Percentiles rank a stretch among this genome's conserved stretches.
These are phyloP conservation scores for Oscheius sp. DNA, from an alignment of 2,888 invertebrate genomes.

Conservation along the genomic window DNA sequence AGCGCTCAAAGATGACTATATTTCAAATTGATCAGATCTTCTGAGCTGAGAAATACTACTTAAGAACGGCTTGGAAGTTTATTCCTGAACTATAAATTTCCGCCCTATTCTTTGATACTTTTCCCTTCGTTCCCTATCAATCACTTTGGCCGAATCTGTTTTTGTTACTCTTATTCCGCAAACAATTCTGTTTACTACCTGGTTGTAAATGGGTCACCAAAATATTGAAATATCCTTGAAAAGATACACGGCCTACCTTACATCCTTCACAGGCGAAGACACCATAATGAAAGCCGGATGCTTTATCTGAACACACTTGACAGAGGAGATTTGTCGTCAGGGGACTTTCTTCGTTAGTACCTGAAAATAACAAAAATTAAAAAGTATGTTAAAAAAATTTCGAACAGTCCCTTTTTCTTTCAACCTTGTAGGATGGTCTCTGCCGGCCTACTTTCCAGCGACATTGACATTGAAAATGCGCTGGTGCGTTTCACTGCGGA, in stretches of 20 bases:
- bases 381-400: conserved; percentile 7
- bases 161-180: no score
- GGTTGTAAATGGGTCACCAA: no score
- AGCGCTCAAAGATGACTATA: no score
- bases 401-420: not conserved
- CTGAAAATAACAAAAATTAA: conserved; percentile 25
- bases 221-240: no score
- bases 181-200: no score
- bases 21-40: no score
- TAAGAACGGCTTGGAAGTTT: no score
- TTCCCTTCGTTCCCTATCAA: no score
- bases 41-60: no score
- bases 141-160: no score
- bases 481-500: not conserved
- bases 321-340: conserved; percentile 47
- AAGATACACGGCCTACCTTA: conserved; percentile 54
- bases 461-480: conserved; percentile 24
- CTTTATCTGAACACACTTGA: conserved; percentile 67
- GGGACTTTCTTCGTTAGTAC: conserved; percentile 13
- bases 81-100: no score
- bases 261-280: conserved; percentile 66
- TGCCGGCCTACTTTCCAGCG: conserved; percentile 29
- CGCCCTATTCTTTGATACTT: no score
- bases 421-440: conserved; percentile 21
- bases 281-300: conserved; percentile 68